A percentile compares a stretch with the other conserved stretches of the same genome.
Conservation (phyloP, 2,888 invertebrate genomes). For the Blastobasis adustella region DNA sequence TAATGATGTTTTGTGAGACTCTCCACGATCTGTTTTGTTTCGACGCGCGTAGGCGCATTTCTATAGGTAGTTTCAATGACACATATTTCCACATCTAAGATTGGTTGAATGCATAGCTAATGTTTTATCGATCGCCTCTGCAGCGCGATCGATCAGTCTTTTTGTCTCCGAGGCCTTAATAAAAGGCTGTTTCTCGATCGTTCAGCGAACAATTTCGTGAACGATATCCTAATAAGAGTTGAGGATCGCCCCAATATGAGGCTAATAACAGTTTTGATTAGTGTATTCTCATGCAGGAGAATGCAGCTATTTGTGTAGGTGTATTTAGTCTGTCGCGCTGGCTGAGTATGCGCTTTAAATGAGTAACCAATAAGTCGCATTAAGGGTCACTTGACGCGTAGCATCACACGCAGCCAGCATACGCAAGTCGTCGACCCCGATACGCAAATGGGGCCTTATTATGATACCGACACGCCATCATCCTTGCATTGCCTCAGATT, state of each 20-base stretch:
- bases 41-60: constrained; percentile 40
- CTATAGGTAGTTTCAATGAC: constrained; percentile 46
- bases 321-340: constrained; percentile 16
- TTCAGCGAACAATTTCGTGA: constrained; percentile 29
- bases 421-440: constrained; percentile 62
- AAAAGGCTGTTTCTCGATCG: constrained; percentile 26
- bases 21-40: constrained; percentile 49
- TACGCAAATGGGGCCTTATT: constrained; percentile 46
- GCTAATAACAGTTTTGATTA: constrained; percentile 22
- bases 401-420: constrained; percentile 54
- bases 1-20: constrained; percentile 70
- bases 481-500: too few relatives aligned
- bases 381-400: constrained; percentile 68
- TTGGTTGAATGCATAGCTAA: constrained; percentile 13
- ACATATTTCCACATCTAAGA: constrained; percentile 41
- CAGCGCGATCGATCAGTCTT: constrained; percentile 25
- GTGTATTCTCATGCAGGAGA: constrained; percentile 11
- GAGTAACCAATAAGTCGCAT: constrained; percentile 69
- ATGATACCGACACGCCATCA: constrained; percentile 36
- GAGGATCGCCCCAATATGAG: constrained; percentile 23
- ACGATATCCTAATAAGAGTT: constrained; percentile 23
- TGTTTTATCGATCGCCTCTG: constrained; percentile 43
- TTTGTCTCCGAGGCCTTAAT: constrained; percentile 28
- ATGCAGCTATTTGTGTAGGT: constrained; percentile 6
- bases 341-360: constrained; percentile 51